phyloP scores from a whole-genome alignment of 2,113 vertebrate species.

The Elephantulus edwardii region DNA sequence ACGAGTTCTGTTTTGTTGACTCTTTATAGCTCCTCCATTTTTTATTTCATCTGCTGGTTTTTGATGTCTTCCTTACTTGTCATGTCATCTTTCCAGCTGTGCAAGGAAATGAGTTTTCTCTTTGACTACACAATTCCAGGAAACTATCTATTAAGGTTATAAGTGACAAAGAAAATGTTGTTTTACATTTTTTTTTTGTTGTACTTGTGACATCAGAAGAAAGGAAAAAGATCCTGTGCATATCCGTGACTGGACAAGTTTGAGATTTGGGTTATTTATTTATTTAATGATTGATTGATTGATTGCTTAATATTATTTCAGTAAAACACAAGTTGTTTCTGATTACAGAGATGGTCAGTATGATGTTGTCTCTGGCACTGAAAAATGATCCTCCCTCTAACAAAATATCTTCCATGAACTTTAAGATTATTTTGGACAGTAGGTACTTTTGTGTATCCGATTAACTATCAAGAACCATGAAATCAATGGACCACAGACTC shows the following conservation, averaged over 20 bases:
- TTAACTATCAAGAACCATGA: neutral
- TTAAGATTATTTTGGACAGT: neutral
- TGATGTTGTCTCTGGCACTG: neutral
- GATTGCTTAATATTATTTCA: conserved; percentile 34
- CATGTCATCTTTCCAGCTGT: conserved; percentile 64
- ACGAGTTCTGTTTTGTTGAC: conserved; percentile 1
- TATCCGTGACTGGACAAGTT: neutral
- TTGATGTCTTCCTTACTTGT: conserved; percentile 58
- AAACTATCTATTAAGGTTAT: conserved; percentile 66
- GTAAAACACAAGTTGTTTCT: neutral
- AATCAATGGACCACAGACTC: neutral
- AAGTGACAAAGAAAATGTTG: conserved; percentile 48
- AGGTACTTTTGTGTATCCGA: neutral
- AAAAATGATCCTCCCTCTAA: neutral
- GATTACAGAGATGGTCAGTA: neutral
- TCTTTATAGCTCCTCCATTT: conserved; percentile 49
- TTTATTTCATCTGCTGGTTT: conserved; percentile 48
- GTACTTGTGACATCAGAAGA: conserved; percentile 38
- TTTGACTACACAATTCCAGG: conserved; percentile 69
- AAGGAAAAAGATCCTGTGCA: neutral
- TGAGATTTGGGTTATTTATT: conserved; percentile 8
- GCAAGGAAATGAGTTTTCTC: conserved; percentile 67
- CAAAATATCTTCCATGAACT: neutral
- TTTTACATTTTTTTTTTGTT: conserved; percentile 15
- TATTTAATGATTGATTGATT: no score